A percentile compares a stretch with the other conserved stretches of the same genome.
These are phyloP conservation scores for Hippopotamyrus pictus DNA, from an alignment of 2,797 vertebrate genomes.

Conservation along the genomic window DNA sequence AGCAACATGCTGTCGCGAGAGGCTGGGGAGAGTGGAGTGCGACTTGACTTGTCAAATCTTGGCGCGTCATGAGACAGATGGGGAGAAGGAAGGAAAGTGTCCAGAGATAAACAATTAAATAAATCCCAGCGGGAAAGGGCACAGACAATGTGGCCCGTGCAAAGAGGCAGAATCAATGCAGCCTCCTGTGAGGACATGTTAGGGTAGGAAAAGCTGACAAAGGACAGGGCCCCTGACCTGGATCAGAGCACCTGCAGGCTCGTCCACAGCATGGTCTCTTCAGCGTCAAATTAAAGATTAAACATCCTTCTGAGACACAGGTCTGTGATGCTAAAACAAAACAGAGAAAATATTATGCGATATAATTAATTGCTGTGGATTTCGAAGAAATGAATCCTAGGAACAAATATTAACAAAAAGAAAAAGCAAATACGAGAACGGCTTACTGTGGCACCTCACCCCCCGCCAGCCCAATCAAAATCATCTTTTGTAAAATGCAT, in stretches of 20 bases:
- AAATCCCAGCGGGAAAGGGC: conserved; percentile 74
- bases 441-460: background rate
- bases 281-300: conserved; percentile 5
- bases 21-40: conserved; percentile 68
- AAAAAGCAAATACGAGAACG: conserved; percentile 4
- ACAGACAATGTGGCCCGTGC: conserved; percentile 64
- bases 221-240: conserved; percentile 49
- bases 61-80: conserved; percentile 78
- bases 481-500: conserved; percentile 17
- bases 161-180: conserved; percentile 71
- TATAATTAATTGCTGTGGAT: background rate
- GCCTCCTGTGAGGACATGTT: conserved; percentile 58
- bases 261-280: no score
- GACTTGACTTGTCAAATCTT: conserved; percentile 79
- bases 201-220: background rate
- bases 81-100: conserved; percentile 74
- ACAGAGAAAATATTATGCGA: background rate
- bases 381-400: background rate
- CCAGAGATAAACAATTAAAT: conserved; percentile 81
- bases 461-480: background rate
- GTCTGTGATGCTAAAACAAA: background rate
- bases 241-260: conserved; percentile 50
- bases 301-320: background rate
- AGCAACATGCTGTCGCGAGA: conserved; percentile 71
- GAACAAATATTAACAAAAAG: background rate